These are phyloP conservation scores for Trachops cirrhosus DNA, from an alignment of 2,797 vertebrate species.

Conservation along the genomic window DNA sequence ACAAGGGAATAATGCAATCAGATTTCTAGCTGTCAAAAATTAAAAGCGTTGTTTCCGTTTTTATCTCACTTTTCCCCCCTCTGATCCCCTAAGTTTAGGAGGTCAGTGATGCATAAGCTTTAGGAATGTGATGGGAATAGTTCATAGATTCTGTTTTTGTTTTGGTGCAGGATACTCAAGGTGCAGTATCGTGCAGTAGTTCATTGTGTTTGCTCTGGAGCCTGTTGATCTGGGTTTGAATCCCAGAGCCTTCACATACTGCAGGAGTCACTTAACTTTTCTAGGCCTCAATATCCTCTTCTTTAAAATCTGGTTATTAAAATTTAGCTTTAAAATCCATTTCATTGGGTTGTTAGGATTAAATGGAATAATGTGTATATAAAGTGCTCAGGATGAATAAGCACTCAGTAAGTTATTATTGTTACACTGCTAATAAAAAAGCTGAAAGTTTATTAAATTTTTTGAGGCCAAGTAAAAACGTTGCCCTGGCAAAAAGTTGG, in stretches of 20 bases:
- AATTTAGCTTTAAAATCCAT: neutral
- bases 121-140: neutral
- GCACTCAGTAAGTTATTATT: neutral
- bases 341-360: neutral
- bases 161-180: neutral
- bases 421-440: neutral
- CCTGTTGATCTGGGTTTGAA: neutral
- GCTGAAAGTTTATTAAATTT: neutral
- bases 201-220: neutral
- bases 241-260: neutral
- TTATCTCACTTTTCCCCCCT: neutral
- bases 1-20: neutral
- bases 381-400: neutral
- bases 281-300: neutral
- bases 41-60: neutral
- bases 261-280: neutral
- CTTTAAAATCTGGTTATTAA: conserved; percentile 29
- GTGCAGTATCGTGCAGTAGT: neutral
- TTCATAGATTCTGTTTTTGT: neutral
- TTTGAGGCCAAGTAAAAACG: neutral
- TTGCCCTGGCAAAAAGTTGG: neutral
- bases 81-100: neutral
- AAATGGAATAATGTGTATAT: neutral
- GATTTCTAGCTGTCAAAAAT: neutral
- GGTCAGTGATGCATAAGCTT: neutral